These are phyloP conservation scores for Norana najaformis DNA, from an alignment of 2,888 invertebrate genomes.

Conservation along the genomic window DNA sequence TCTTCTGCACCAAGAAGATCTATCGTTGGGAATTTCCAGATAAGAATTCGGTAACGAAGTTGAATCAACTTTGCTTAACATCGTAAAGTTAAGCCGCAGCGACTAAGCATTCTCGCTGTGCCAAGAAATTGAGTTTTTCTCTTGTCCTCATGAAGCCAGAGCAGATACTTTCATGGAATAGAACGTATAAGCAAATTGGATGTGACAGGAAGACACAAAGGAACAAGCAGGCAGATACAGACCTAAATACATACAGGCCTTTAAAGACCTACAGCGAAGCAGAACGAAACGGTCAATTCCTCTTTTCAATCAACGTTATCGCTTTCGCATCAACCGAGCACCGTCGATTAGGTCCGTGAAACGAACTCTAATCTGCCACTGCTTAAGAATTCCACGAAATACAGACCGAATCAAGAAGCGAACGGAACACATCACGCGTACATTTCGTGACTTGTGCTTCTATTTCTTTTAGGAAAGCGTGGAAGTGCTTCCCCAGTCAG, in stretches of 20 bases:
- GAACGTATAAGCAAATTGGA: not conserved
- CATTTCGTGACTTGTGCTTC: not conserved
- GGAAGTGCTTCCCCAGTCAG: too few relatives aligned
- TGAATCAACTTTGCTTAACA: not conserved
- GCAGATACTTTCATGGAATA: not conserved
- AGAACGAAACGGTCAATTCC: not conserved
- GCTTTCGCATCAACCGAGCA: not conserved
- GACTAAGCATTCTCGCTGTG: not conserved
- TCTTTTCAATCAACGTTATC: slow-evolving; percentile 10
- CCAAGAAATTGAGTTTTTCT: not conserved
- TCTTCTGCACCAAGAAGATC: not conserved
- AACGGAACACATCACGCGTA: not conserved
- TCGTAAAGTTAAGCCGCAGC: not conserved
- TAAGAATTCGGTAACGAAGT: not conserved
- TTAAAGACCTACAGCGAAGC: not conserved
- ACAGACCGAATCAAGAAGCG: not conserved
- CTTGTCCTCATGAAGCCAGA: not conserved
- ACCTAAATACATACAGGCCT: not conserved
- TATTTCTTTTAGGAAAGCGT: too few relatives aligned
- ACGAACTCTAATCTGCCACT: not conserved
- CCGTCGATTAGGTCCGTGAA: not conserved
- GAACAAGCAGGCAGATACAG: not conserved
- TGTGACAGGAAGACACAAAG: not conserved
- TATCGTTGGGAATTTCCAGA: not conserved
- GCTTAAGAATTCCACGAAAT: not conserved